Conservation (phyloP, 2,888 invertebrate species). For the Luperina nickerlii region DNA sequence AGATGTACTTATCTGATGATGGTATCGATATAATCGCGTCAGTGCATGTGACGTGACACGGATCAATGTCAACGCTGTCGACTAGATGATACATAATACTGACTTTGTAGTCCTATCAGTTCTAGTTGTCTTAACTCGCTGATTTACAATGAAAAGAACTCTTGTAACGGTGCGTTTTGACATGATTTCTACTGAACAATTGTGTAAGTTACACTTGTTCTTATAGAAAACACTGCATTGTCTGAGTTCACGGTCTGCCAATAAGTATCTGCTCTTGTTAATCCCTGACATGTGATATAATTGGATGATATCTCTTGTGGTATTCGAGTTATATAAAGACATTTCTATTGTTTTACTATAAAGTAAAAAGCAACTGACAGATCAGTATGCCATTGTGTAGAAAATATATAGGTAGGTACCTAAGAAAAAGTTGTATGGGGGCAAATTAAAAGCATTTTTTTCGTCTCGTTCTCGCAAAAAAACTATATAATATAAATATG, state of each 20-base stretch:
- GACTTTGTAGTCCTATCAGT: constrained; percentile 40
- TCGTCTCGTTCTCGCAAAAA: not conserved
- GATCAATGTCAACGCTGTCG: constrained; percentile 61
- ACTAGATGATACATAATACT: constrained; percentile 50
- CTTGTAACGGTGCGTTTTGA: constrained; percentile 41
- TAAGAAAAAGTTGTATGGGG: not conserved
- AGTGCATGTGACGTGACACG: constrained; percentile 43
- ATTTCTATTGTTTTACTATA: constrained; percentile 18
- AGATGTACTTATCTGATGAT: constrained; percentile 39
- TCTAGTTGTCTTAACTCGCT: constrained; percentile 51
- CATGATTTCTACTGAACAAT: constrained; percentile 57
- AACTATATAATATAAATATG: not conserved
- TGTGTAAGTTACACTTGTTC: constrained; percentile 26
- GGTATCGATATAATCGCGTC: constrained; percentile 27
- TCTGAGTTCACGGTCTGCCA: constrained; percentile 44
- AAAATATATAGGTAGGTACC: not conserved
- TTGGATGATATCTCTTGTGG: constrained; percentile 25
- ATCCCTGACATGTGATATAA: constrained; percentile 17
- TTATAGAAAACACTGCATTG: constrained; percentile 48
- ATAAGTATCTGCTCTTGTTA: constrained; percentile 28
- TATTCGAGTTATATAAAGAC: constrained; percentile 14
- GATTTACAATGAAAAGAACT: constrained; percentile 44
- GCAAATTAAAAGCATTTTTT: no score
- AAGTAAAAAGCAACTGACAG: not conserved
- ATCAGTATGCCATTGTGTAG: not conserved